phyloP scores from a whole-genome alignment of 2,888 invertebrate genomes.

The Troglohyphantes excavatus region DNA sequence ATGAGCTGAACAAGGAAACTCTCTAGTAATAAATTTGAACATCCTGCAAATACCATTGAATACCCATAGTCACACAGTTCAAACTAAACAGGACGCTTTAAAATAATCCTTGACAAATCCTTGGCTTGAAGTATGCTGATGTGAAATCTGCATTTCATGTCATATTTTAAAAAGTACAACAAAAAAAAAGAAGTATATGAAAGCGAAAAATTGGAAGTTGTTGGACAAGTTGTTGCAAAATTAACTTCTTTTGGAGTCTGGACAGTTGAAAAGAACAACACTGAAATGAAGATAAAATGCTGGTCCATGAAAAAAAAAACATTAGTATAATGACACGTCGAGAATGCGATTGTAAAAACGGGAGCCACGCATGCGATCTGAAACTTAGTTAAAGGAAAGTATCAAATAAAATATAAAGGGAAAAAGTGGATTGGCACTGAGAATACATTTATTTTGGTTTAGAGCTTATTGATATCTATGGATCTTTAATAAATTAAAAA shows the following conservation, averaged over 20 bases:
- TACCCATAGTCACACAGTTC: too few species aligned
- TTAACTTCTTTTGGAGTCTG: slow-evolving; percentile 32
- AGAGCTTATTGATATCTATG: too few species aligned
- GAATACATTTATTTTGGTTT: too few species aligned
- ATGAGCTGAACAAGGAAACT: not conserved
- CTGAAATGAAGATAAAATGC: slow-evolving; percentile 65
- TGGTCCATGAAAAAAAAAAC: slow-evolving; percentile 63
- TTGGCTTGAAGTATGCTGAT: not conserved
- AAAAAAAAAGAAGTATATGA: not conserved
- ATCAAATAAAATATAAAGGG: too few species aligned
- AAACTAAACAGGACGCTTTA: too few species aligned
- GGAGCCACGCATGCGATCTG: slow-evolving; percentile 80
- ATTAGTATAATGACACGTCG: slow-evolving; percentile 79
- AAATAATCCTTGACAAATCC: not conserved
- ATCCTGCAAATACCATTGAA: not conserved
- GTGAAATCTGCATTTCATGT: not conserved
- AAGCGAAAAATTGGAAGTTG: too few species aligned
- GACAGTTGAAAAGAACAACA: slow-evolving; percentile 28
- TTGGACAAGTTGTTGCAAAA: slow-evolving; percentile 23
- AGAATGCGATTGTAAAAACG: slow-evolving; percentile 80
- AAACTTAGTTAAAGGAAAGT: slow-evolving; percentile 43
- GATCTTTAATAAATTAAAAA: too few species aligned
- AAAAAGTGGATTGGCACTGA: too few species aligned
- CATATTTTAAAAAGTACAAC: not conserved
- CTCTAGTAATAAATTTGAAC: slow-evolving; percentile 7